Conservation (phyloP, 2,113 vertebrate genomes). For the Neofelis nebulosa region DNA sequence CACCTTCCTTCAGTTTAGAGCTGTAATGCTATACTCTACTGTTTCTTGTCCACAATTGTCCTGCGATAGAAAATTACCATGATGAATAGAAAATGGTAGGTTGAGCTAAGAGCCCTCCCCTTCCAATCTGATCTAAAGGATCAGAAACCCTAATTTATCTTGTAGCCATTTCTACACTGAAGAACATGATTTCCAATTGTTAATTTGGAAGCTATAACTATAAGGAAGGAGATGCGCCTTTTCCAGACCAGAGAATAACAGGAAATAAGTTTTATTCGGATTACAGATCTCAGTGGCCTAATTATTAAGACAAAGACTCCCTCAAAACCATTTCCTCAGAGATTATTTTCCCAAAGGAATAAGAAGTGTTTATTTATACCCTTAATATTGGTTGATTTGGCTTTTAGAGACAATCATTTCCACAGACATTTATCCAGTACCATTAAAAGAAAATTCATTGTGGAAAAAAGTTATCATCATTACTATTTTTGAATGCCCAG, state of each 20-base stretch:
- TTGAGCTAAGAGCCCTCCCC: background rate
- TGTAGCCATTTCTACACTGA: background rate
- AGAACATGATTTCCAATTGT: background rate
- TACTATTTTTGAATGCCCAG: background rate
- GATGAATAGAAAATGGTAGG: background rate
- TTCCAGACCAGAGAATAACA: background rate
- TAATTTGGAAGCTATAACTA: background rate
- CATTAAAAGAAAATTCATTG: background rate
- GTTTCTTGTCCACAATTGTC: background rate
- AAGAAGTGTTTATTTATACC: background rate
- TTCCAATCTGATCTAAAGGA: background rate
- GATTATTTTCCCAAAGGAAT: background rate
- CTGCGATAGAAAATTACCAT: background rate
- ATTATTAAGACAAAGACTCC: background rate
- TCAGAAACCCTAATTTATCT: background rate
- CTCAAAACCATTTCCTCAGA: constrained; percentile 39
- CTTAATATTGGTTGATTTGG: background rate
- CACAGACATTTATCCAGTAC: background rate
- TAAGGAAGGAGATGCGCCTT: background rate
- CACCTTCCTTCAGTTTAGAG: background rate
- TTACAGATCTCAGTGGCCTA: background rate
- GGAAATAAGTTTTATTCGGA: background rate
- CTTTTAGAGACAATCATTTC: background rate
- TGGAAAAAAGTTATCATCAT: background rate
- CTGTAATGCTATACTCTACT: background rate